phyloP scores from a whole-genome alignment of 1,140 invertebrate species.

The Asbolus verrucosus region DNA sequence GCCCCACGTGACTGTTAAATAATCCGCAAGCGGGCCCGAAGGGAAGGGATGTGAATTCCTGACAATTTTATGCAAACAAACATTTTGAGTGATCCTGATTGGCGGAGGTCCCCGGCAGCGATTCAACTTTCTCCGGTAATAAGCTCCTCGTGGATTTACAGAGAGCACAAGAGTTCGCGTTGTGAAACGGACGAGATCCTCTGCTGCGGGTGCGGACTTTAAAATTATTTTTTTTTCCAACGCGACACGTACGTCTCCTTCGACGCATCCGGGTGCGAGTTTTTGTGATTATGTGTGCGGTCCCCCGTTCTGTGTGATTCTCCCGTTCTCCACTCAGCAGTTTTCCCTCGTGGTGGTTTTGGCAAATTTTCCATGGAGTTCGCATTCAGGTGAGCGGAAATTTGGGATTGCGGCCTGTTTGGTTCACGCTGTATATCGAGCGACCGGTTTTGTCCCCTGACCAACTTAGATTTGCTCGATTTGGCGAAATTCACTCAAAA shows the following conservation, averaged over 20 bases:
- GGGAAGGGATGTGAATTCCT: background rate
- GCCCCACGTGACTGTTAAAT: background rate
- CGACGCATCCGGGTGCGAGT: slow-evolving; percentile 3
- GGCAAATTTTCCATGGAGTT: background rate
- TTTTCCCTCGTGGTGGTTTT: background rate
- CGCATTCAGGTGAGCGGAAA: slow-evolving; percentile 3
- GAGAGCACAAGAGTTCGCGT: slow-evolving; percentile 36
- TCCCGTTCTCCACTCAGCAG: background rate
- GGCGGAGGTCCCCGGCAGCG: slow-evolving; percentile 36
- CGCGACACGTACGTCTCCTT: background rate
- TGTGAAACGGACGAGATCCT: slow-evolving; percentile 30
- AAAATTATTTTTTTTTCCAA: background rate
- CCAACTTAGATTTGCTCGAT: too few species aligned
- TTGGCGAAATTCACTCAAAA: too few species aligned
- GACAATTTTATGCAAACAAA: background rate
- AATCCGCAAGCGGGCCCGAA: background rate
- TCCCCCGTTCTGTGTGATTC: background rate
- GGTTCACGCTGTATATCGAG: too few species aligned
- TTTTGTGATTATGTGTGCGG: slow-evolving; percentile 14
- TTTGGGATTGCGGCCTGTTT: too few species aligned
- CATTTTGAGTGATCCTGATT: slow-evolving; percentile 36
- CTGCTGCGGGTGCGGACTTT: slow-evolving; percentile 3
- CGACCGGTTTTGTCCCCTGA: too few species aligned
- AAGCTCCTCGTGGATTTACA: slow-evolving; percentile 35
- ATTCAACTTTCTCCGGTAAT: slow-evolving; percentile 39